phyloP scores from a whole-genome alignment of 2,797 vertebrate genomes.

The Amazona finschi region DNA sequence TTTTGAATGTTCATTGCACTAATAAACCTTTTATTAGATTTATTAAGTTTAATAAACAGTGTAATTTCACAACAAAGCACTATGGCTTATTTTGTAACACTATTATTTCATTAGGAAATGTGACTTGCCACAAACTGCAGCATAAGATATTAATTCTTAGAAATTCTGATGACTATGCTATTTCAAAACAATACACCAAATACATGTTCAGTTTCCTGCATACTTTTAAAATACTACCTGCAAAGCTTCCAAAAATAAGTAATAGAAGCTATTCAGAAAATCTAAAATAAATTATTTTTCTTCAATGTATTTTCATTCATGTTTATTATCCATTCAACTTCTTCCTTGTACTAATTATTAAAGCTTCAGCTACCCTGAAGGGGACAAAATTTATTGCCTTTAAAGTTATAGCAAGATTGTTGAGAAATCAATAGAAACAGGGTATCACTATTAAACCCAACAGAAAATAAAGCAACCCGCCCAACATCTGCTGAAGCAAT shows the following conservation, averaged over 20 bases:
- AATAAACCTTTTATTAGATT: not conserved
- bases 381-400: not conserved
- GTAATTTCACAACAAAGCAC: not conserved
- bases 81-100: not conserved
- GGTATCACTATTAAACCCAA: not conserved
- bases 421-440: not conserved
- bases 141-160: not conserved
- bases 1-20: not conserved
- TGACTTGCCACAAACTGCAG: not conserved
- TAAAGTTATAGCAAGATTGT: not conserved
- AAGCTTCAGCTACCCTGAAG: not conserved
- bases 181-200: not conserved
- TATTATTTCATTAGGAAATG: not conserved
- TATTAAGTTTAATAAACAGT: not conserved
- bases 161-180: not conserved
- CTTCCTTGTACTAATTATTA: not conserved
- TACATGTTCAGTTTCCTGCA: not conserved
- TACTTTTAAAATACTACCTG: not conserved
- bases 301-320: not conserved
- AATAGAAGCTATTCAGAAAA: not conserved
- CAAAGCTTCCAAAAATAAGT: not conserved
- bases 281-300: not conserved
- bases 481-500: not conserved
- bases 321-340: not conserved
- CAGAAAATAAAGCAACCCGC: not conserved